Evolutionary conservation across 1,140 invertebrate genomes (phyloP), one percentile per base, ranked within the genome.

Genomic region (Philotrypesis tridentata): DNA sequence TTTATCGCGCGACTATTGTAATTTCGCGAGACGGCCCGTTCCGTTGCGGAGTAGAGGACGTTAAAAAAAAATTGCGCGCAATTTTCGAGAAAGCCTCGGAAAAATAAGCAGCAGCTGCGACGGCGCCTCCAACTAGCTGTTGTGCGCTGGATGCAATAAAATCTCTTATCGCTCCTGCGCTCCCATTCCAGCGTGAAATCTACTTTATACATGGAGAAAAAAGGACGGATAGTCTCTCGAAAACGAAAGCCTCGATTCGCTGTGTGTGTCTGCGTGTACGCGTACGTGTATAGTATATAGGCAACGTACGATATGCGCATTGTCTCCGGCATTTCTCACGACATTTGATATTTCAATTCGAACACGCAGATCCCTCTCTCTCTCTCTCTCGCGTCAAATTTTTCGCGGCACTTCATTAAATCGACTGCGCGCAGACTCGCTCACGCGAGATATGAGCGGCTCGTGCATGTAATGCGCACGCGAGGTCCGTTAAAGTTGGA

Each of bases 321-420:
- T 21, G 2, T 27, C 61, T 63, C 61, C 48, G 3, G 63, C 25
- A 80, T 76, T n/a, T 83, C 73, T 83, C 72, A 80, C 71, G 72
- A 81, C 79, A 81, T 72, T 80, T 80, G 82, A 83, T 80, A 75
- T 71, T 80, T 83, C 37, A 79, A 83, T 83, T 67, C 48, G 17
- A 60, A 40, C 63, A 33, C 65, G 48, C 61, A 74, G n/a, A n/a
- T n/a, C n/a, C n/a, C n/a, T n/a, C n/a, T n/a, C n/a, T n/a, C n/a
- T n/a, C n/a, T n/a, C n/a, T 80, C 55, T n/a, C 23, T 33, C 31
- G 67, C 78, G 70, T 70, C 29, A 83, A 55, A 60, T 80, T 83
- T 83, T 75, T 75, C 25, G 60, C 71, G 76, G 67, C 48, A 67
- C 48, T 65, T 82, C 67, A 73, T 71, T 70, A 43, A 82, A 76